A percentile compares a stretch with the other conserved stretches of the same genome.
These are phyloP conservation scores for Blennius ocellaris DNA, from an alignment of 2,113 vertebrate species.

Conservation along the genomic window DNA sequence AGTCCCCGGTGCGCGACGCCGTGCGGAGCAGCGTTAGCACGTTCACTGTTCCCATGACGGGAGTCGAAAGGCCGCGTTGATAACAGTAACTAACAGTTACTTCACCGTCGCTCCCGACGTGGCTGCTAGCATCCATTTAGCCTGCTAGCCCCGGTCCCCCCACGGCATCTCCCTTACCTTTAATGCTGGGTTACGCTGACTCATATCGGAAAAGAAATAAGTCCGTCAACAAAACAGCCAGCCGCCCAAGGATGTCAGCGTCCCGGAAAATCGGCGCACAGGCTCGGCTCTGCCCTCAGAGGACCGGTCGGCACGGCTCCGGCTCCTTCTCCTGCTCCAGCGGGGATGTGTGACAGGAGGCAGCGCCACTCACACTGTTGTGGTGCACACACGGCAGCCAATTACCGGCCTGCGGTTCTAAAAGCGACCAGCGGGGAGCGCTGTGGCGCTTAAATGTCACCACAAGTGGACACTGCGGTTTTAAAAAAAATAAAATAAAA, in stretches of 20 bases:
- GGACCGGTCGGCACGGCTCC: not conserved
- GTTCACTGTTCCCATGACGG: conserved; percentile 33
- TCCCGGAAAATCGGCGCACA: not conserved
- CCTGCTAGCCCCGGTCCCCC: conserved; percentile 18
- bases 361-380: conserved; percentile 27
- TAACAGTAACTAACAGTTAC: not conserved
- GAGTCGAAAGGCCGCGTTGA: conserved; percentile 8
- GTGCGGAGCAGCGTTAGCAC: not conserved
- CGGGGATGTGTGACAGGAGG: conserved; percentile 31
- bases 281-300: not conserved
- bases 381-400: conserved; percentile 11
- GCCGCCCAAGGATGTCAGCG: not conserved
- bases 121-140: conserved; percentile 50
- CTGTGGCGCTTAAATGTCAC: too few species aligned
- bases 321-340: conserved; percentile 19
- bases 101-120: not conserved
- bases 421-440: conserved; percentile 3
- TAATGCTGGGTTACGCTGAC: conserved; percentile 33
- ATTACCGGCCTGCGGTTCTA: not conserved
- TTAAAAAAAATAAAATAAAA: too few species aligned
- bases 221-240: conserved; percentile 5
- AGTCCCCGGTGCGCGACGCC: not conserved
- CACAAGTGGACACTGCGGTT: too few species aligned
- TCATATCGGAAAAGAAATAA: conserved; percentile 66
- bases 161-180: conserved; percentile 60